Conservation (phyloP, 2,797 vertebrate species). For the Craterocephalus amniculus region DNA sequence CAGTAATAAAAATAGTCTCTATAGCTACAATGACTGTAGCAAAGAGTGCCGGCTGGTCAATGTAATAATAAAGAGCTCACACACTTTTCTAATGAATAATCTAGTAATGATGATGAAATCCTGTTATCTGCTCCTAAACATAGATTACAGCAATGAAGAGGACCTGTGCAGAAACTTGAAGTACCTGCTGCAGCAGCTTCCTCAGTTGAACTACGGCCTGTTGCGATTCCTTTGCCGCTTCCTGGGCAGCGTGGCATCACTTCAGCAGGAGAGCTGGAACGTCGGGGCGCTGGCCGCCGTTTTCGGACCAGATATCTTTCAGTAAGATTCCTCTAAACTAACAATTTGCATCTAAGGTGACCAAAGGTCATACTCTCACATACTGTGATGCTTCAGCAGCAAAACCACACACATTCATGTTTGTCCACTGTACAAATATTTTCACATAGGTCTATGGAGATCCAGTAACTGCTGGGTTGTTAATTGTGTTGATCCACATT, state of each 20-base stretch:
- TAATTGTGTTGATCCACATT: not conserved
- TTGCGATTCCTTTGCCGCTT: conserved; percentile 97
- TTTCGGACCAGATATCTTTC: conserved; percentile 97
- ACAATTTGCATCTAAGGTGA: not conserved
- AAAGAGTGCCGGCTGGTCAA: not conserved
- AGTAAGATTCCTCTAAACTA: conserved; percentile 84
- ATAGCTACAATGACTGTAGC: not conserved
- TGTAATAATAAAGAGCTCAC: not conserved
- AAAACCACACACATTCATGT: not conserved
- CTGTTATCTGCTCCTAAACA: not conserved
- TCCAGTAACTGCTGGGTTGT: not conserved
- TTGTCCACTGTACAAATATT: not conserved
- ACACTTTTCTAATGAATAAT: not conserved
- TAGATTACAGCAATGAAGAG: conserved; percentile 94
- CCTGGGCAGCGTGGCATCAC: conserved; percentile 92
- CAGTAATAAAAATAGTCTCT: not conserved
- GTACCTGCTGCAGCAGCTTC: conserved; percentile 96
- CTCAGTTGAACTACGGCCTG: conserved; percentile 94
- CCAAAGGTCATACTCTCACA: not conserved
- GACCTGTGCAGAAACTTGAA: conserved; percentile 94
- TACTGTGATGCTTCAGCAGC: not conserved
- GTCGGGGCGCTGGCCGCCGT: conserved; percentile 92
- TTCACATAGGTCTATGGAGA: not conserved
- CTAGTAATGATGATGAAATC: not conserved
- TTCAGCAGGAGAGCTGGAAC: conserved; percentile 95